Base-by-base conservation (phyloP, 2,888 invertebrate genomes). In the Machimus rusticus region DNA sequence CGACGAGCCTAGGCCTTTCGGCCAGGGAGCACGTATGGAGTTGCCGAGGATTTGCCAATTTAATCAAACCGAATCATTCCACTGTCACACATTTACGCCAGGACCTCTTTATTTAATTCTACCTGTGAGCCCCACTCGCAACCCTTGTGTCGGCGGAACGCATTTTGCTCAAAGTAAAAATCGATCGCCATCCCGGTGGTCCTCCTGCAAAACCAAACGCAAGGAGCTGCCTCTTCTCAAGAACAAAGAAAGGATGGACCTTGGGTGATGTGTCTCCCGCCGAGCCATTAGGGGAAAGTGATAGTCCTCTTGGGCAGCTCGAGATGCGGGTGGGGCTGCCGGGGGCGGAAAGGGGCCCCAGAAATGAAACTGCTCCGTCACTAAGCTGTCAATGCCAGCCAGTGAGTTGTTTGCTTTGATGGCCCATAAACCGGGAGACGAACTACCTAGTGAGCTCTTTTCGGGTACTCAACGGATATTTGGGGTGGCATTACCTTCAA, bases 31-130 rank as follows among this genome's bases (percentile, higher is more conserved):
- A 85, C 28, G 74, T 74, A 74, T 43, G 51, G 74, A 46, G 46
- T 43, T 74, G n/a, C 34, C 74, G 12, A 74, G 9, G 66, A 57
- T 51, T 74, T n/a, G 37, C 85, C 85, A 85, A 85, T 85, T 85
- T 85, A 85, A 85, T 85, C 85, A 85, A 85, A 85, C 74, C 51
- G 85, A 85, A 85, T 85, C 85, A 85, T 85, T 85, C 85, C 74
- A 74, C 74, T 85, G 85, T 85, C 85, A 85, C 85, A 85, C 85
- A 85, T 85, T 85, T 74, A 74, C 85, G 74, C 85, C 74, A 37
- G 74, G 74, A 74, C 74, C 74, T 74, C 85, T 74, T 85, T 85
- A 74, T 85, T 85, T 85, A 74, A 51, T 85, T 74, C 85, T 74
- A 28, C 43, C 37, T 55, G 82, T 55, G 51, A 31, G 43, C 19